Conservation (phyloP, 1,140 invertebrate genomes). For the Drosophila seguyi region DNA sequence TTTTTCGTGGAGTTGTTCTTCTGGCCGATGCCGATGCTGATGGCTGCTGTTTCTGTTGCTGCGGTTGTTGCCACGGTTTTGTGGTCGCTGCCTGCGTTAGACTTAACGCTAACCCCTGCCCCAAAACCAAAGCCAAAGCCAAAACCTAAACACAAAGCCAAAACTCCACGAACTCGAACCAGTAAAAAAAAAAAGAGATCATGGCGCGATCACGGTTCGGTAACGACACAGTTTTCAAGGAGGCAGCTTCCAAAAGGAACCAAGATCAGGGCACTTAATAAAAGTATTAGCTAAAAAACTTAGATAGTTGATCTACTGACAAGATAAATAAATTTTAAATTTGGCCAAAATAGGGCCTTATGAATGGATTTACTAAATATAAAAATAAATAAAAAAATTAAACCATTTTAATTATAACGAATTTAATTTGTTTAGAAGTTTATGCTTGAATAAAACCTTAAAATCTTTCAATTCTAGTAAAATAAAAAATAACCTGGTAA, state of each 20-base stretch:
- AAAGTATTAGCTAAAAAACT: background rate
- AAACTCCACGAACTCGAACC: constrained; percentile 24
- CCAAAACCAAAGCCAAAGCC: constrained; percentile 13
- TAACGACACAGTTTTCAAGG: constrained; percentile 9
- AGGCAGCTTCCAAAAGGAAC: background rate
- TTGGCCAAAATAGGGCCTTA: no score
- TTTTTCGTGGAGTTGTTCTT: constrained; percentile 31
- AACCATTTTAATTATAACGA: no score
- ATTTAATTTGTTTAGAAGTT: no score
- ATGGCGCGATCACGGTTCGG: constrained; percentile 3
- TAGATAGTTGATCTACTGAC: background rate
- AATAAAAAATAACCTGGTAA: no score
- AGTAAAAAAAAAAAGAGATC: constrained; percentile 1
- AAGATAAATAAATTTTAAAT: background rate
- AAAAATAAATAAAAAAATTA: no score
- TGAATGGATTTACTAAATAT: no score
- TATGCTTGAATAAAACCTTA: no score
- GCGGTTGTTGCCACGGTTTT: constrained; percentile 21
- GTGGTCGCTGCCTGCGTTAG: constrained; percentile 29
- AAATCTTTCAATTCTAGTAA: no score
- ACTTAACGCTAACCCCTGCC: constrained; percentile 33
- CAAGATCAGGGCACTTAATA: background rate
- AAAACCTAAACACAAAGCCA: constrained; percentile 11
- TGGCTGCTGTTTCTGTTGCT: constrained; percentile 11
- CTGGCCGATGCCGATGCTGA: constrained; percentile 14